phyloP scores from a whole-genome alignment of 23 tunicate species.

The Corella eumyota region DNA sequence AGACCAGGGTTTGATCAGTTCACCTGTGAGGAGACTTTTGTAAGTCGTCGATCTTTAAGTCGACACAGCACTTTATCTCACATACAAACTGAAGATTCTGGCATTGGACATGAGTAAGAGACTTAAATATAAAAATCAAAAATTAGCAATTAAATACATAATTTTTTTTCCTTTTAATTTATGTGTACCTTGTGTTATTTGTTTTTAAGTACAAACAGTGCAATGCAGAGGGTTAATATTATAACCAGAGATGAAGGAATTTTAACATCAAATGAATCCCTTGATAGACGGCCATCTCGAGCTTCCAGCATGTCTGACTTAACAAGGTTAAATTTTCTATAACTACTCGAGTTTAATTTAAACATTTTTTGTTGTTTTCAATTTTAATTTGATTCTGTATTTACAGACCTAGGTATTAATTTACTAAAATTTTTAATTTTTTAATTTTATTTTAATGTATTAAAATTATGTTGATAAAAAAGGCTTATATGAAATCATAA shows the following conservation, averaged over 20 bases:
- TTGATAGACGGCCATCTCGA: slow-evolving; percentile 9
- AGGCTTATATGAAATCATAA: too few species aligned
- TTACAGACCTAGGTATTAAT: too few species aligned
- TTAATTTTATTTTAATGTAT: too few species aligned
- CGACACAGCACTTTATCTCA: slow-evolving; percentile 9
- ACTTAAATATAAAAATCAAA: background rate
- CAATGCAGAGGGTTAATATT: background rate
- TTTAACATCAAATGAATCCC: background rate
- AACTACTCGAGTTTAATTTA: too few species aligned
- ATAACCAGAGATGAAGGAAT: background rate
- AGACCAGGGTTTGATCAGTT: slow-evolving; percentile 67
- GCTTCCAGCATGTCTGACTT: slow-evolving; percentile 33
- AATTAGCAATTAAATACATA: background rate
- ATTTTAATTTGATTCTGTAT: too few species aligned
- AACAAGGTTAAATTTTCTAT: too few species aligned
- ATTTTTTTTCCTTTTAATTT: too few species aligned
- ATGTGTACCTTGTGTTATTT: too few species aligned
- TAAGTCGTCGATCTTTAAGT: slow-evolving; percentile 3
- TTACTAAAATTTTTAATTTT: too few species aligned
- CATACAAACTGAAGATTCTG: slow-evolving; percentile 36
- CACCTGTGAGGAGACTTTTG: slow-evolving; percentile 32
- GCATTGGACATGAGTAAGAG: slow-evolving; percentile 27
- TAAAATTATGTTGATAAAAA: too few species aligned
- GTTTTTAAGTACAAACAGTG: slow-evolving; percentile 4
- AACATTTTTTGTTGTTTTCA: too few species aligned